These are phyloP conservation scores for Lasiurus cinereus DNA, from an alignment of 2,113 vertebrate species.

Conservation along the genomic window DNA sequence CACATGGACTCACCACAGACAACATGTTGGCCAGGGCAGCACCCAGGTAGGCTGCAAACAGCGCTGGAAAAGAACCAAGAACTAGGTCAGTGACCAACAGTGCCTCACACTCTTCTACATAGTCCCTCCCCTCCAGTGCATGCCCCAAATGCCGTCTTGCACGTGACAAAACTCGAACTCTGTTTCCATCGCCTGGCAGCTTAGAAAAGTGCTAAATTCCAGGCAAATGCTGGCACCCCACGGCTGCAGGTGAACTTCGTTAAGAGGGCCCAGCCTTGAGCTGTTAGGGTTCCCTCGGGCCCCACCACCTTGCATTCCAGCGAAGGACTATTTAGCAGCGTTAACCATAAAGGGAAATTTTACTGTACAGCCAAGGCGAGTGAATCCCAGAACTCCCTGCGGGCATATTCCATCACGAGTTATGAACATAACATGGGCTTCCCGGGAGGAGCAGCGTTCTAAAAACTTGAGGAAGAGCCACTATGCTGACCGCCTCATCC, in stretches of 20 bases:
- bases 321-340: constrained; percentile 73
- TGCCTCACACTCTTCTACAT: neutral
- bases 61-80: constrained; percentile 82
- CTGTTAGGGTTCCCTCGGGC: constrained; percentile 51
- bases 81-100: neutral
- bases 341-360: constrained; percentile 71
- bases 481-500: neutral
- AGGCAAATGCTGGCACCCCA: neutral
- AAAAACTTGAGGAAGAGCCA: neutral
- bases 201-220: constrained; percentile 69
- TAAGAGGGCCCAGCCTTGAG: constrained; percentile 57
- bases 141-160: neutral
- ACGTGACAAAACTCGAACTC: neutral
- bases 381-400: constrained; percentile 46
- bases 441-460: constrained; percentile 29
- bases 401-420: constrained; percentile 54
- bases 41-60: constrained; percentile 95
- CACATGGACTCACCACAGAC: constrained; percentile 89
- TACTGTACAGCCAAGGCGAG: constrained; percentile 49
- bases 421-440: constrained; percentile 51
- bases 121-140: neutral
- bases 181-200: constrained; percentile 5
- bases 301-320: constrained; percentile 57
- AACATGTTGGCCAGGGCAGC: constrained; percentile 92
- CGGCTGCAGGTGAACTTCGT: constrained; percentile 59